Evolutionary conservation across 2,113 vertebrate species (phyloP).

Genomic region (Octodon degus): DNA sequence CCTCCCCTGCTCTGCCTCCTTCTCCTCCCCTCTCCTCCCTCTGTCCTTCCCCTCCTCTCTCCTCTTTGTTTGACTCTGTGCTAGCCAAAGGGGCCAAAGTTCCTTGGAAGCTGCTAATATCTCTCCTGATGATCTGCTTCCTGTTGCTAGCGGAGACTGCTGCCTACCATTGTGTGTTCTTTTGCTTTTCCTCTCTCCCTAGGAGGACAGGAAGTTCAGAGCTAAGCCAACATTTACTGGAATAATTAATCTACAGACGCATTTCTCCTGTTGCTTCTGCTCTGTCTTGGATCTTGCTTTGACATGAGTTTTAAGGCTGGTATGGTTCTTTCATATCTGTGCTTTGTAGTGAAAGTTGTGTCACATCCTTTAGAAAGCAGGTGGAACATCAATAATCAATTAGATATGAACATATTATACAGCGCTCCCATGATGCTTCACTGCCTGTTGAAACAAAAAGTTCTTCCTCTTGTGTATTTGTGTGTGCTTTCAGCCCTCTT

Average conservation of each 20-base stretch:
- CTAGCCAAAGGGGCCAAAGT: background rate
- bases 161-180: background rate
- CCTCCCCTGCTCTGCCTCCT: background rate
- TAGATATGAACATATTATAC: background rate
- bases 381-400: slow-evolving; percentile 59
- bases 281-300: slow-evolving; percentile 16
- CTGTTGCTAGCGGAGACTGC: background rate
- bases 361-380: slow-evolving; percentile 57
- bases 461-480: no score
- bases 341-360: slow-evolving; percentile 15
- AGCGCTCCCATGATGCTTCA: background rate
- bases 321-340: background rate
- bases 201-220: background rate
- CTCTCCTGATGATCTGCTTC: background rate
- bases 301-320: background rate
- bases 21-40: background rate
- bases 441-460: background rate
- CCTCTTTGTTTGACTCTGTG: background rate
- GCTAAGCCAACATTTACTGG: background rate
- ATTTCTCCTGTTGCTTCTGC: background rate
- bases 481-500: background rate
- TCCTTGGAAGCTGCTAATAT: background rate
- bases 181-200: background rate
- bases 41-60: background rate
- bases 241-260: slow-evolving; percentile 13